Conservation (phyloP, 2,113 vertebrate species). For the Cynopterus brachyotis region DNA sequence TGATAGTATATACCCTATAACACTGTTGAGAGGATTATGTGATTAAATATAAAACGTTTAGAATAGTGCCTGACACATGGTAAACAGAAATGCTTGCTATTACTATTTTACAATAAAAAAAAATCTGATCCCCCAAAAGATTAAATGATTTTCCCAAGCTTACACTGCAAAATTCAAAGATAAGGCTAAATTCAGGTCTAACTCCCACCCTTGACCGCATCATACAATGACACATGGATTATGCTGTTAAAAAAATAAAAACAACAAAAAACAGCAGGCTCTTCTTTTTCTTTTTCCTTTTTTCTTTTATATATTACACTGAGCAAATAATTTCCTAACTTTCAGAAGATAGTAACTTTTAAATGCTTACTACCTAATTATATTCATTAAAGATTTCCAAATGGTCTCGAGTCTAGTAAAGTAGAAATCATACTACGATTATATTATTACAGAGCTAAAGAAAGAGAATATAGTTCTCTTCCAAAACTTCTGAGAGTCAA, state of each 20-base stretch:
- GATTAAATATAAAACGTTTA: not conserved
- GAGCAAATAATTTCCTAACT: constrained; percentile 63
- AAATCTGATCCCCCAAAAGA: not conserved
- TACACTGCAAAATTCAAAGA: not conserved
- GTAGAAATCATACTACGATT: constrained; percentile 73
- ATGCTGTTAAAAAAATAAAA: not conserved
- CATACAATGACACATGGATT: not conserved
- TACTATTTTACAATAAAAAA: not conserved
- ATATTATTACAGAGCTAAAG: constrained; percentile 58
- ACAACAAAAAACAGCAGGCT: not conserved
- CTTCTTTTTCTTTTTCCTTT: not conserved
- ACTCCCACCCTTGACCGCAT: not conserved
- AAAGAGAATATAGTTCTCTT: constrained; percentile 64
- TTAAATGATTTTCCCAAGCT: not conserved
- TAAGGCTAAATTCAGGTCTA: not conserved
- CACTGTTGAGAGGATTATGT: not conserved
- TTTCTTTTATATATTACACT: constrained; percentile 44
- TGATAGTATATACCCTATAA: not conserved
- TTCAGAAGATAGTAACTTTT: constrained; percentile 75
- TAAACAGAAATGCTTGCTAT: constrained; percentile 4
- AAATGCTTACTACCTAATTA: constrained; percentile 77
- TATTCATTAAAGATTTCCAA: constrained; percentile 74
- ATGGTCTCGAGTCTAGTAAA: constrained; percentile 62
- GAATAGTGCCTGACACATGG: not conserved
- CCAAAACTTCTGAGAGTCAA: constrained; percentile 73